Conservation (phyloP, 1,140 invertebrate genomes). For the Philopotamus ludificatus region DNA sequence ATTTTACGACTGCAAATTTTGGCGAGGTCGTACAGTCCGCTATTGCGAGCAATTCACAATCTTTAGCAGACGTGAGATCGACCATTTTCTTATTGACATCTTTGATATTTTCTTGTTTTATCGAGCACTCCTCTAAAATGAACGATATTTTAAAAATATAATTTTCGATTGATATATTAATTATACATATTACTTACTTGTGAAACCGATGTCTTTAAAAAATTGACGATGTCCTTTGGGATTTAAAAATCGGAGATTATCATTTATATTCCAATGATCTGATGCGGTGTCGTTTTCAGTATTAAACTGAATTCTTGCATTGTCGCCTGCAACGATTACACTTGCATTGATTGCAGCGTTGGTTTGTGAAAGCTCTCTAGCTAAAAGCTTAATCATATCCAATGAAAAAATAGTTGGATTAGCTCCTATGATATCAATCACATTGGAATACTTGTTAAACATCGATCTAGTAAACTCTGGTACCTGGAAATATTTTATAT, state of each 20-base stretch:
- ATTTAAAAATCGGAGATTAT: background rate
- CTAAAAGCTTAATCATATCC: background rate
- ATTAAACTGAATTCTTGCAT: background rate
- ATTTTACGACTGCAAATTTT: conserved; percentile 25
- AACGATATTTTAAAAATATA: background rate
- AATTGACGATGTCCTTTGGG: conserved; percentile 7
- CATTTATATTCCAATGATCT: background rate
- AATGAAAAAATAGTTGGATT: background rate
- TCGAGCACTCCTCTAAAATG: conserved; percentile 30
- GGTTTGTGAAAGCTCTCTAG: conserved; percentile 8
- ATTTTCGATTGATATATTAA: background rate
- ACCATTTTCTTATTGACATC: conserved; percentile 3
- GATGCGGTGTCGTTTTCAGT: background rate
- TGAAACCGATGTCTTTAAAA: conserved; percentile 12
- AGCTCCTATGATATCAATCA: conserved; percentile 3
- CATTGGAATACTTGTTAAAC: conserved; percentile 11
- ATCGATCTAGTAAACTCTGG: background rate
- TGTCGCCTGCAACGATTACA: background rate
- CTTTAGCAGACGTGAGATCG: conserved; percentile 3
- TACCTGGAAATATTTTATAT: conserved; percentile 4
- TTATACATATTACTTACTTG: conserved; percentile 12
- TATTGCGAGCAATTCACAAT: conserved; percentile 24
- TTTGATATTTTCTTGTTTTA: background rate
- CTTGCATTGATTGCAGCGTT: conserved; percentile 5
- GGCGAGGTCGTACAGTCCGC: conserved; percentile 29